Evolutionary conservation across 2,113 vertebrate genomes (phyloP).

Genomic region (Anarrhichthys ocellatus): DNA sequence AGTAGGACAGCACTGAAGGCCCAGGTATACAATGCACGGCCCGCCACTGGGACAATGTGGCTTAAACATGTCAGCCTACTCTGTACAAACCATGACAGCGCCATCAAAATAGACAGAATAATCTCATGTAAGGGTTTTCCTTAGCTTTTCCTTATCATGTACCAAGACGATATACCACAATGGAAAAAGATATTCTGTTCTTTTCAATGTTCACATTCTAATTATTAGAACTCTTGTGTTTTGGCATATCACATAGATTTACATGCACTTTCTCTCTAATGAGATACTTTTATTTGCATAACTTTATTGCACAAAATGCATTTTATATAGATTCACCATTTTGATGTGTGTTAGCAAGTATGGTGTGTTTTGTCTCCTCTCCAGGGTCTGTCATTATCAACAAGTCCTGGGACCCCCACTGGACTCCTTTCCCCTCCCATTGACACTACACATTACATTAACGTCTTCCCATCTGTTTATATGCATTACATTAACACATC

Average conservation of each 20-base stretch:
- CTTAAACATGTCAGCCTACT: neutral
- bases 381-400: neutral
- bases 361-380: no score
- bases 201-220: neutral
- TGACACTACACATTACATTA: neutral
- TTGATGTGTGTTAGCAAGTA: no score
- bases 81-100: conserved; percentile 1
- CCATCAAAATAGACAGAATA: neutral
- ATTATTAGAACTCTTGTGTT: neutral
- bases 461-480: no score
- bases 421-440: neutral
- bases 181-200: neutral
- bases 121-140: neutral
- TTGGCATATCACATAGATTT: neutral
- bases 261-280: no score
- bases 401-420: neutral
- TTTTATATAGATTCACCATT: no score
- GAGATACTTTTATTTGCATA: no score
- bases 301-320: no score
- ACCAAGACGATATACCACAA: neutral
- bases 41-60: neutral
- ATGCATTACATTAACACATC: neutral
- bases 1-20: no score
- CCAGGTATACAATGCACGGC: no score
- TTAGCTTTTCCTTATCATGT: no score